Evolutionary conservation across 2,888 invertebrate genomes (phyloP), one percentile per base, ranked within the genome.

Genomic region (Lasioglossum zephyrum): DNA sequence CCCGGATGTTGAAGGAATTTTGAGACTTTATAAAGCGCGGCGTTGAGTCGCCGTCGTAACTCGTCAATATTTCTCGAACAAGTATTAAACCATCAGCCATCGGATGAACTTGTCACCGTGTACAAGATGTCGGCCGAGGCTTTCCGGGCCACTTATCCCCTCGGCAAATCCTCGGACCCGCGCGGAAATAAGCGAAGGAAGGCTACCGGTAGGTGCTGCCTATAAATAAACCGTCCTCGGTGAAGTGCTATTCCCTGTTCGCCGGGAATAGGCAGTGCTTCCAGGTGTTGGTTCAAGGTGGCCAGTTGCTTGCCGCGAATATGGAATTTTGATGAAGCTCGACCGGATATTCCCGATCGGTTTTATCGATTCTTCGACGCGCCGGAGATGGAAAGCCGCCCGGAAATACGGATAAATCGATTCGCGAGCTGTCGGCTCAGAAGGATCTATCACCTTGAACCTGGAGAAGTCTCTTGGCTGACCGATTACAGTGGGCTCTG

Each of bases 261-360:
- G 39, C 60, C 44, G 70, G 6, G 36, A 36, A 47, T 73, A 79
- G 49, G 60, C 16, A 41, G 39, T 36, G 49, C 18, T 41, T 60
- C 76, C 18, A 44, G 77, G 73, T 22, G 73, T 82, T 70, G 63
- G 84, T 77, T 57, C 72, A 63, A 75, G 63, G 70, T 69, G 63
- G 66, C 47, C 49, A 57, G 73, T 69, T 73, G 73, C 72, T 83
- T 78, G 76, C 73, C 70, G 53, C 76, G 63, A 87, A 85, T 82
- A 87, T 87, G 79, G 88, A 88, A 87, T 87, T 88, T 81, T 82
- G 78, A 85, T 82, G 82, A 87, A 80, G 49, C 73, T 39, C 22
- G 63, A 36, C 39, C 66, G 70, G 63, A 66, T 79, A 80, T 73
- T 63, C 66, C 39, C 73, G 81, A 86, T 86, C 69, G 78, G 76